These are phyloP conservation scores for Yoshiicerus persimilis DNA, from an alignment of 1,140 invertebrate genomes.

Conservation along the genomic window DNA sequence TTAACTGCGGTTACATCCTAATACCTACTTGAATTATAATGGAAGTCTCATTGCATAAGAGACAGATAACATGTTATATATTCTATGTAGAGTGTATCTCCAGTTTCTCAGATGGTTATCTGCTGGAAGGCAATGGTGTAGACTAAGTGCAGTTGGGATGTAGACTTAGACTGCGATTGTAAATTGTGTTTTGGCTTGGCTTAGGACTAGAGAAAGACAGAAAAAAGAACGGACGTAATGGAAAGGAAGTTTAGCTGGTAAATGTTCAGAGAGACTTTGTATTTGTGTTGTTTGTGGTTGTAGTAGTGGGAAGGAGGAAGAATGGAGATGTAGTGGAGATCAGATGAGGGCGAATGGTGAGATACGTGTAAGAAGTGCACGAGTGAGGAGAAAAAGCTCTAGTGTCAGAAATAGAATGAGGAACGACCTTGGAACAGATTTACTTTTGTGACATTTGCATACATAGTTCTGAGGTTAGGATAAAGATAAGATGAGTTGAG, in stretches of 20 bases:
- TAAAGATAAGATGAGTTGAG: constrained; percentile 13
- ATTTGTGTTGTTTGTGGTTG: not conserved
- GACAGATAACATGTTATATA: too few relatives aligned
- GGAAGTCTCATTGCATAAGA: too few relatives aligned
- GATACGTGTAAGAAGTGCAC: not conserved
- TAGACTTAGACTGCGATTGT: too few relatives aligned
- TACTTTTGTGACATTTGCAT: constrained; percentile 20
- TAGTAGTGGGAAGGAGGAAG: not conserved
- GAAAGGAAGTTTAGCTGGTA: not conserved
- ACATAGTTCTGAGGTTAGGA: constrained; percentile 12
- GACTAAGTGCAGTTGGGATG: not conserved
- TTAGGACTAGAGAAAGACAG: not conserved
- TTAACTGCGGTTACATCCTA: not conserved
- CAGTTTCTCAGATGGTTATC: not conserved
- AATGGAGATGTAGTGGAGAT: not conserved
- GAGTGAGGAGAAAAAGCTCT: not conserved
- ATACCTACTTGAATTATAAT: not conserved
- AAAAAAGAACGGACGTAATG: not conserved
- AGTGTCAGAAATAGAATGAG: constrained; percentile 13
- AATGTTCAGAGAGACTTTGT: not conserved
- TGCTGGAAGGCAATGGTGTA: too few relatives aligned
- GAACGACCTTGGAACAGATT: constrained; percentile 19
- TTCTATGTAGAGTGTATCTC: not conserved
- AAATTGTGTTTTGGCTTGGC: too few relatives aligned
- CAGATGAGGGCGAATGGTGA: not conserved